Evolutionary conservation across 2,888 invertebrate species (phyloP), one percentile per base, ranked within the genome.

Genomic region (Nebria salina): DNA sequence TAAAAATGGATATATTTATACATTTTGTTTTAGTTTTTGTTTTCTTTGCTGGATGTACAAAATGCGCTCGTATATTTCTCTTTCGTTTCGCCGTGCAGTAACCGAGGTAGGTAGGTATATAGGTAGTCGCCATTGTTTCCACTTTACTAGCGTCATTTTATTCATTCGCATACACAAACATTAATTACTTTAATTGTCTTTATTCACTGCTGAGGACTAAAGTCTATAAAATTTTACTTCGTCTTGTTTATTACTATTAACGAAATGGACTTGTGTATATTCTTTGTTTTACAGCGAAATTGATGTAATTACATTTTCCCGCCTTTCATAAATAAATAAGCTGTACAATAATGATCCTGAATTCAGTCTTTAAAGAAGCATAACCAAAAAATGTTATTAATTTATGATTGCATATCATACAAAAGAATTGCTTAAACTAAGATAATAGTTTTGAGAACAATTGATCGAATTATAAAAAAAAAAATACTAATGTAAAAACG

Each of bases 141-240:
- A 74, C 66, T 78, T 73, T 75, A 75, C 75, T 75, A 70, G 8
- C 80, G 11, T 75, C 75, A 80, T 70, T 75, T 80, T 80, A 80
- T 80, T 80, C 80, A 75, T 80, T 64, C 75, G 75, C 54, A 75
- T 75, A 80, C 72, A 78, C 75, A 80, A 75, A 75, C 80, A 75
- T 80, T 80, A 80, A 80, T 80, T 75, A 75, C 80, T 78, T 78
- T 78, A 78, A 78, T 78, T 78, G 74, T 66, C 75, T 80, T 80
- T 80, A 80, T 80, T 80, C 75, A 80, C 41, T 25, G 80, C 70
- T 80, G 75, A 80, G 70, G 80, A 80, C 75, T 78, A 78, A 78
- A 78, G 65, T 78, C 78, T 78, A 78, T 78, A 78, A 78, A 78
- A 78, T 78, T 78, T 74, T 73, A 74, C 78, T 73, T 74, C 78